These are phyloP conservation scores for Aix galericulata DNA, from an alignment of 2,113 vertebrate species.

Conservation along the genomic window DNA sequence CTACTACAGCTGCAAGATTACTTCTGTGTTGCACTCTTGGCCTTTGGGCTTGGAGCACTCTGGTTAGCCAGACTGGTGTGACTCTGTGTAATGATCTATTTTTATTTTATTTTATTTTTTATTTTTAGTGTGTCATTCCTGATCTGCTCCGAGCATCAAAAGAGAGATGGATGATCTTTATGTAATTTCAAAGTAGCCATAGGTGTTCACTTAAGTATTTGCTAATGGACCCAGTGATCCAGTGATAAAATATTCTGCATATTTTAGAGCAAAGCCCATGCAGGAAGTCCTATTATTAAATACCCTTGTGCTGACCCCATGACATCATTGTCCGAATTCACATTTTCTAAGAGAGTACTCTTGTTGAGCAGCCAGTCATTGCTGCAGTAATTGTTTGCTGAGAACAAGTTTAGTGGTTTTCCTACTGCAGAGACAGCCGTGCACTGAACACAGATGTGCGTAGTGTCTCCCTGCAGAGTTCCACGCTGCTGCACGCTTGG, in stretches of 20 bases:
- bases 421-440: background rate
- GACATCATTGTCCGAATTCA: background rate
- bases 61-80: background rate
- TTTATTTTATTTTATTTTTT: background rate
- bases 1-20: background rate
- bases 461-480: background rate
- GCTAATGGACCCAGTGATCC: background rate
- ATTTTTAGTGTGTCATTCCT: background rate
- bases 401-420: background rate
- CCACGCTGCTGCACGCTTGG: background rate
- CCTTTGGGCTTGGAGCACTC: background rate
- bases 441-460: background rate
- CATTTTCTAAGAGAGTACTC: background rate
- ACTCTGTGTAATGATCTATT: background rate
- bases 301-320: background rate
- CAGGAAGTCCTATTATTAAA: background rate
- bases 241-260: background rate
- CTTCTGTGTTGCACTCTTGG: background rate
- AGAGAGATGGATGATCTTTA: background rate
- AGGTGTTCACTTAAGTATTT: background rate
- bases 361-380: background rate
- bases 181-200: background rate
- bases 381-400: background rate
- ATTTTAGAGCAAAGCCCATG: background rate
- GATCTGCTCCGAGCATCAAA: background rate